A percentile compares a stretch with the other conserved stretches of the same genome.
Conservation (phyloP, 1,140 invertebrate genomes). For the Formica selysi region DNA sequence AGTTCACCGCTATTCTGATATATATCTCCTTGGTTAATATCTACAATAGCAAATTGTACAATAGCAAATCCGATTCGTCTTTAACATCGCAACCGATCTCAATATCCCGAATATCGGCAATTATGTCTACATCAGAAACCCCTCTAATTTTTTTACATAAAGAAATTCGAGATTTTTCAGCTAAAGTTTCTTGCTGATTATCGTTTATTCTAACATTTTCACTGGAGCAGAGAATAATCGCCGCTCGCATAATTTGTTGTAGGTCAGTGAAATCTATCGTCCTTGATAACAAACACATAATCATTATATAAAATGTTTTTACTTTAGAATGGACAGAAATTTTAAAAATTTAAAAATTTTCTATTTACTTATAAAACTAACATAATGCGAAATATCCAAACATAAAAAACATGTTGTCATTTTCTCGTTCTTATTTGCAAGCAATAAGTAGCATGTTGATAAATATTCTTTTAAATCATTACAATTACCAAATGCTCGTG, state of each 20-base stretch:
- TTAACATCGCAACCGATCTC: too few relatives aligned
- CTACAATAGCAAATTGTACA: too few relatives aligned
- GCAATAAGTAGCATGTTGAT: too few relatives aligned
- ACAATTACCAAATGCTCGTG: too few relatives aligned
- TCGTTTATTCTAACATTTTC: slow-evolving; percentile 8
- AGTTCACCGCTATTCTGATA: too few relatives aligned
- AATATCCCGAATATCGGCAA: too few relatives aligned
- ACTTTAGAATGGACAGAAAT: slow-evolving; percentile 21
- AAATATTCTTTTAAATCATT: too few relatives aligned
- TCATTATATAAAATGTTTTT: slow-evolving; percentile 7
- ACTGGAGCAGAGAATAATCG: slow-evolving; percentile 13
- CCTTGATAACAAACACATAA: neutral
- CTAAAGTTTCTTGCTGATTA: slow-evolving; percentile 8
- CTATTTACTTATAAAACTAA: slow-evolving; percentile 3
- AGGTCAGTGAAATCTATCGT: neutral
- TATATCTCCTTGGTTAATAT: too few relatives aligned
- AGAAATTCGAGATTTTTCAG: slow-evolving; percentile 4
- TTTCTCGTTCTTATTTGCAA: neutral
- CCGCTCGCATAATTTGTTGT: slow-evolving; percentile 5
- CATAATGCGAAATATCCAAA: slow-evolving; percentile 24
- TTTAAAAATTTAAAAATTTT: slow-evolving; percentile 1
- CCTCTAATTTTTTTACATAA: too few relatives aligned
- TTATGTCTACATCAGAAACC: too few relatives aligned
- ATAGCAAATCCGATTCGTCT: too few relatives aligned
- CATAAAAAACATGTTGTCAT: slow-evolving; percentile 1